Evolutionary conservation across 64 coral and sea anemone genomes (phyloP).

Genomic region (Pachyseris speciosa): DNA sequence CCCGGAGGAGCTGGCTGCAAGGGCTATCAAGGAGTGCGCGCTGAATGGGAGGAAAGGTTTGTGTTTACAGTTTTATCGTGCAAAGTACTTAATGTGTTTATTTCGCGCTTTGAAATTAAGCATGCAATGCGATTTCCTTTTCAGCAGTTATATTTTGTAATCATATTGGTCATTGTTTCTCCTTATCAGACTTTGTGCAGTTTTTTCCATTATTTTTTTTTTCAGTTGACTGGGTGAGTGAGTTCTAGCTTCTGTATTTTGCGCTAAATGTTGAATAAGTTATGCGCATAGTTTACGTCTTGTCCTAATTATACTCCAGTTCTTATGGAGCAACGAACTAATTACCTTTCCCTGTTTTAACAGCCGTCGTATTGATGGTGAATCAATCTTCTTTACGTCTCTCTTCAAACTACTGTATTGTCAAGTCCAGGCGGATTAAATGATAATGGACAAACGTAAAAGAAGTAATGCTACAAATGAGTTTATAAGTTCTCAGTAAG

Average conservation of each 20-base stretch:
- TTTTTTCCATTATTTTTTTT: too few relatives aligned
- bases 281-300: background rate
- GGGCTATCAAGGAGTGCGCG: constrained; percentile 67
- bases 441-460: background rate
- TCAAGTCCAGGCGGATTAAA: too few relatives aligned
- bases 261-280: background rate
- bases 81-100: background rate
- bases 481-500: too few relatives aligned
- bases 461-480: too few relatives aligned
- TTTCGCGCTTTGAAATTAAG: too few relatives aligned
- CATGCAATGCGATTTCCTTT: background rate
- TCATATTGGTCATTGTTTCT: background rate
- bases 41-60: constrained; percentile 79
- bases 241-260: background rate
- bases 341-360: too few relatives aligned
- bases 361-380: background rate
- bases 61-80: background rate
- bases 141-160: background rate
- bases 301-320: background rate
- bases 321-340: too few relatives aligned
- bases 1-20: constrained; percentile 63
- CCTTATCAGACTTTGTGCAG: background rate
- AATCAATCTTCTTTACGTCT: background rate
- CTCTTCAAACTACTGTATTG: too few relatives aligned
- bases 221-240: background rate